Conservation (phyloP, 1,140 invertebrate species). For the Heliothis virescens region DNA sequence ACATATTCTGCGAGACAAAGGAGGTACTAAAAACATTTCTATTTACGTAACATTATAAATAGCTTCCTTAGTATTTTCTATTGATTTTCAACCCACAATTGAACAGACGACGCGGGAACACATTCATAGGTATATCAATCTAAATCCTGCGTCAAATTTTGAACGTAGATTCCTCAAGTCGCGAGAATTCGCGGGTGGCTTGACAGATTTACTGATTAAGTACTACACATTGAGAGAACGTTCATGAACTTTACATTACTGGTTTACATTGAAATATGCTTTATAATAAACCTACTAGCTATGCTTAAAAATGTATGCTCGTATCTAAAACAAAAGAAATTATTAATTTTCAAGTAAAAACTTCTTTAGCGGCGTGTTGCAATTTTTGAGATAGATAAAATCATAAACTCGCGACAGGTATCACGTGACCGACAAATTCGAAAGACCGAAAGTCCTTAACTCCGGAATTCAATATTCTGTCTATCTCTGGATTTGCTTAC, state of each 20-base stretch:
- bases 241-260: neutral
- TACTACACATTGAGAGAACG: neutral
- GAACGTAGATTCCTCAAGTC: slow-evolving; percentile 7
- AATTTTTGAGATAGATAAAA: too few species aligned
- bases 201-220: slow-evolving; percentile 2
- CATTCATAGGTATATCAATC: slow-evolving; percentile 15
- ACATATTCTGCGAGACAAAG: too few species aligned
- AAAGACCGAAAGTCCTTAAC: too few species aligned
- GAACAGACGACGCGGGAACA: neutral
- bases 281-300: neutral
- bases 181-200: neutral
- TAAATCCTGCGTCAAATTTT: slow-evolving; percentile 11
- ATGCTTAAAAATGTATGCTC: too few species aligned
- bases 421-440: too few species aligned
- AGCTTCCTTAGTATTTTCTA: neutral
- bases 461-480: too few species aligned
- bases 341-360: too few species aligned
- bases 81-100: neutral
- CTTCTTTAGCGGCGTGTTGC: too few species aligned
- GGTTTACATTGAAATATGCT: neutral
- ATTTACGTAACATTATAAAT: neutral
- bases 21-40: too few species aligned
- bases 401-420: too few species aligned
- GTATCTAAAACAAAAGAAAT: too few species aligned
- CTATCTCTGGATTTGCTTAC: too few species aligned